Percentiles rank a stretch among this genome's conserved stretches.
Conservation (phyloP, 2,888 invertebrate species). For the Diachrysia chrysitis region DNA sequence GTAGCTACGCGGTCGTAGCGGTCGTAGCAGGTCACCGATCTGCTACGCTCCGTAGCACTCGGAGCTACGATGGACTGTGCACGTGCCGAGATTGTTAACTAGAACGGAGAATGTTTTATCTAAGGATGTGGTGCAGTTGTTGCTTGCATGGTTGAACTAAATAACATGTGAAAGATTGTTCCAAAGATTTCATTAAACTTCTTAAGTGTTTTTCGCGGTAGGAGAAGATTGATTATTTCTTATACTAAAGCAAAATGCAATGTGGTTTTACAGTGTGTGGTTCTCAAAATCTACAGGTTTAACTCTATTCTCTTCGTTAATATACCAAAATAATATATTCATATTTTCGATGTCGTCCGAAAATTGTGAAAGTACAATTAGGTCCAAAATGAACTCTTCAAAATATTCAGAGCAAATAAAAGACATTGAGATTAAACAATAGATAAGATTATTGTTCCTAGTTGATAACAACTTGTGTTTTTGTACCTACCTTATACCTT, state of each 20-base stretch:
- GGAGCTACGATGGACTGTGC: slow-evolving; percentile 7
- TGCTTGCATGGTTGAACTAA: neutral
- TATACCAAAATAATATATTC: too few species aligned
- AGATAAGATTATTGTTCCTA: neutral
- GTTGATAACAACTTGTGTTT: neutral
- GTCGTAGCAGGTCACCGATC: slow-evolving; percentile 12
- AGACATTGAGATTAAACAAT: too few species aligned
- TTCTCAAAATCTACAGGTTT: too few species aligned
- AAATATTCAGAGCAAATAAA: neutral
- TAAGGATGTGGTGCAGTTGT: slow-evolving; percentile 5
- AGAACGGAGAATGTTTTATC: slow-evolving; percentile 2
- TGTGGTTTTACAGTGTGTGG: too few species aligned
- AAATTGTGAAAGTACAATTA: too few species aligned
- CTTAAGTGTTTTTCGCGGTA: neutral
- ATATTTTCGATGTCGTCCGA: too few species aligned
- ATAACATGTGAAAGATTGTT: slow-evolving; percentile 3
- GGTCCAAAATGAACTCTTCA: neutral
- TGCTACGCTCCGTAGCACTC: slow-evolving; percentile 38
- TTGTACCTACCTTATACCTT: neutral
- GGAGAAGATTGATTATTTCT: too few species aligned
- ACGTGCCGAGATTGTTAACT: neutral
- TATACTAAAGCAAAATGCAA: too few species aligned
- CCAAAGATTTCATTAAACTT: neutral
- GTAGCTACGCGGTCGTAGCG: slow-evolving; percentile 13
- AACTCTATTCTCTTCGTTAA: too few species aligned